Conservation (phyloP, 2,797 vertebrate genomes). For the Gymnopithys bicolor region DNA sequence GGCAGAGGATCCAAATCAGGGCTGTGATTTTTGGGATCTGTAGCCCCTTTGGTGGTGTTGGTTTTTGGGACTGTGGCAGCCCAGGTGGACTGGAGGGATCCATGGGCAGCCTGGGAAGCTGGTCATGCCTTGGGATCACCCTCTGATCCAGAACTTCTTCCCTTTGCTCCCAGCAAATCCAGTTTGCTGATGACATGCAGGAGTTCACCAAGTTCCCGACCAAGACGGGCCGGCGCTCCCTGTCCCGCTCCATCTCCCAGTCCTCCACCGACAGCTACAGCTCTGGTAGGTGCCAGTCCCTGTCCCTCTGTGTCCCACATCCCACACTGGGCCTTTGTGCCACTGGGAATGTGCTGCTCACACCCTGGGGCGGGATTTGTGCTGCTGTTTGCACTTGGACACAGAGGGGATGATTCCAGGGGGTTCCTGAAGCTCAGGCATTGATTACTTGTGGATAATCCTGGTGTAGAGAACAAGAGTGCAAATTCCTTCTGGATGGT, state of each 20-base stretch:
- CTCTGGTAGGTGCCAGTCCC: constrained; percentile 83
- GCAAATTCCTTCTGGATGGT: neutral
- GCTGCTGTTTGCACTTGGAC: neutral
- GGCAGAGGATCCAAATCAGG: neutral
- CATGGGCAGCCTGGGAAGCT: neutral
- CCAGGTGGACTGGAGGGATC: neutral
- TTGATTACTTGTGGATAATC: neutral
- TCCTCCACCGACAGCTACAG: constrained; percentile 99
- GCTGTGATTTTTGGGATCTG: neutral
- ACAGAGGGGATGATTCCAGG: neutral
- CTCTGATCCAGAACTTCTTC: neutral
- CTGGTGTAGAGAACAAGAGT: neutral
- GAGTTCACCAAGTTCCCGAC: constrained; percentile 97
- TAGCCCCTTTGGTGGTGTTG: neutral
- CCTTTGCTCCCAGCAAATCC: constrained; percentile 86
- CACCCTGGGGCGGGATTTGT: rapidly evolving
- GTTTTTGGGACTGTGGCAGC: neutral
- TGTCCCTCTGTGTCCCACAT: rapidly evolving
- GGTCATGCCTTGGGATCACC: neutral
- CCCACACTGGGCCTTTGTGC: rapidly evolving
- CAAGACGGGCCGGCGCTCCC: constrained; percentile 93
- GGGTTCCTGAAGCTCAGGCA: neutral
- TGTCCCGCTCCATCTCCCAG: constrained; percentile 97
- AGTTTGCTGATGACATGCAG: constrained; percentile 99
- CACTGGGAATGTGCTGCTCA: rapidly evolving